Evolutionary conservation across 2,888 invertebrate species (phyloP).

Genomic region (Fragum whitleyi): DNA sequence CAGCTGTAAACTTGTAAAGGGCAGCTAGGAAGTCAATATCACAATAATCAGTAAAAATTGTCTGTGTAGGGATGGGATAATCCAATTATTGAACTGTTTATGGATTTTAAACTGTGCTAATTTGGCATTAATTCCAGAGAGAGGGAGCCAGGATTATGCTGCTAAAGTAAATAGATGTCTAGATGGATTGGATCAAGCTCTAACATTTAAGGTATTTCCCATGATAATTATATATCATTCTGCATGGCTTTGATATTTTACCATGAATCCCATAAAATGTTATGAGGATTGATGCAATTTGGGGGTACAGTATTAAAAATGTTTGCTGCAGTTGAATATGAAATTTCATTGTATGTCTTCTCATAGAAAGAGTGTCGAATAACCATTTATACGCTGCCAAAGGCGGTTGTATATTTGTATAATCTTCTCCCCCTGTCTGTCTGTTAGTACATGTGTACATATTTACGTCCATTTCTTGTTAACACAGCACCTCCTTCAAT

Average conservation of each 20-base stretch:
- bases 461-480: too few species aligned
- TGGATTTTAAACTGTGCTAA: not conserved
- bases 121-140: not conserved
- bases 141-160: not conserved
- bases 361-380: too few species aligned
- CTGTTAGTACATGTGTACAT: too few species aligned
- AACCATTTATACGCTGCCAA: too few species aligned
- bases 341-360: too few species aligned
- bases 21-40: not conserved
- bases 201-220: conserved; percentile 21
- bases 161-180: not conserved
- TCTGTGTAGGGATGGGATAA: not conserved
- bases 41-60: not conserved
- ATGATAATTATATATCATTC: conserved; percentile 8
- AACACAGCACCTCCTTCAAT: too few species aligned
- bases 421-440: too few species aligned
- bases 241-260: not conserved
- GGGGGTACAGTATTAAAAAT: too few species aligned
- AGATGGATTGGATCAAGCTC: not conserved
- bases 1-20: too few species aligned
- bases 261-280: not conserved
- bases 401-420: too few species aligned
- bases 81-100: not conserved
- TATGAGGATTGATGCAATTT: not conserved
- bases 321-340: too few species aligned